Percentiles rank a stretch among this genome's conserved stretches.
Evolutionary conservation across 2,888 invertebrate genomes (phyloP).

Genomic region (Villa cingulata): DNA sequence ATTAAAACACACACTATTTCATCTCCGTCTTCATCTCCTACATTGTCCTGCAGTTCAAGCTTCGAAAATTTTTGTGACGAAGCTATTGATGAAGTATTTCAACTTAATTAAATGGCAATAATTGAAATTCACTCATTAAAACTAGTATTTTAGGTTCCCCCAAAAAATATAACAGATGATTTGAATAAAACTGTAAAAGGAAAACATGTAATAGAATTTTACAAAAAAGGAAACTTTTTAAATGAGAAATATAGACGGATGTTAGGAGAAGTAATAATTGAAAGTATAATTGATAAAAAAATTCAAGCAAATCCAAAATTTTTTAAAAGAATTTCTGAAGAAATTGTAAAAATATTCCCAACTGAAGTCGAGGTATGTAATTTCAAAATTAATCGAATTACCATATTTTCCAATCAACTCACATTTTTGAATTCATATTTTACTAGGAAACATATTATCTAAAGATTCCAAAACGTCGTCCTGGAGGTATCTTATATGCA

Average conservation of each 20-base stretch:
- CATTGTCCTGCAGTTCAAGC: background rate
- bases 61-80: background rate
- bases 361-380: background rate
- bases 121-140: background rate
- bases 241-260: background rate
- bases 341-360: conserved; percentile 1
- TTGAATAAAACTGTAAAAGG: background rate
- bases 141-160: background rate
- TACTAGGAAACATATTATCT: background rate
- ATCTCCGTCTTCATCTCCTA: background rate
- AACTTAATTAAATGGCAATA: background rate
- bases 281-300: background rate
- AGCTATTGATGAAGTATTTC: background rate
- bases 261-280: background rate
- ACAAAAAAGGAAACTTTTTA: background rate
- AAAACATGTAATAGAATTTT: background rate
- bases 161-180: background rate
- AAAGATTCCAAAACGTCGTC: background rate
- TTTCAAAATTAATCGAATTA: background rate
- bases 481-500: background rate
- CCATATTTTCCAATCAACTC: too few relatives aligned
- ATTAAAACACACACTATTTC: background rate
- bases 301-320: background rate
- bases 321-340: background rate
- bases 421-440: background rate